Evolutionary conservation across 35 echinoderm and acorn worm genomes (phyloP).

Genomic region (Antedon bifida): DNA sequence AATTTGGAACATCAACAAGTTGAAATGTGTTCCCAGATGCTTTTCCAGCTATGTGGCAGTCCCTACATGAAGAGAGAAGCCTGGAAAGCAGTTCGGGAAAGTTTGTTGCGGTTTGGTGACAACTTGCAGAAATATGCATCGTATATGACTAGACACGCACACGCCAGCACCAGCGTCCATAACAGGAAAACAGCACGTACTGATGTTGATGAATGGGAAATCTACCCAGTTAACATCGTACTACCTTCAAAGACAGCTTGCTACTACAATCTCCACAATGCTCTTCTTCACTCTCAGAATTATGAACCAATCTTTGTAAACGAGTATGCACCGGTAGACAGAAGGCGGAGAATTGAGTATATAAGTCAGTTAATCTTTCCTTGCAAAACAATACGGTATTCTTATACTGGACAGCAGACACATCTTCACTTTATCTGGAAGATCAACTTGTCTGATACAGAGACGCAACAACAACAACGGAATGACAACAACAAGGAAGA

Average conservation of each 20-base stretch:
- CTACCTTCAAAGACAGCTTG: conserved; percentile 19
- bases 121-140: conserved; percentile 22
- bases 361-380: background rate
- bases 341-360: background rate
- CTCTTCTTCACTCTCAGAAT: background rate
- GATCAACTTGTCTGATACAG: background rate
- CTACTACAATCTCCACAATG: conserved; percentile 17
- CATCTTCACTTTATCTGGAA: conserved; percentile 10
- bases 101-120: background rate
- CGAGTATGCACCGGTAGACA: conserved; percentile 1
- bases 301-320: conserved; percentile 4
- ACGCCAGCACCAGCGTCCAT: background rate
- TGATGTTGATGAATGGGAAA: conserved; percentile 45
- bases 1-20: no score
- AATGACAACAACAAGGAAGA: background rate
- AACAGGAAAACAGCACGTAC: conserved; percentile 5
- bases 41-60: background rate
- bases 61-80: background rate
- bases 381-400: background rate
- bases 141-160: conserved; percentile 7
- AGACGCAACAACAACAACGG: background rate
- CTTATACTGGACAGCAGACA: background rate
- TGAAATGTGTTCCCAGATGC: no score
- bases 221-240: background rate
- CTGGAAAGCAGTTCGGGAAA: background rate